A percentile compares a stretch with the other conserved stretches of the same genome.
These are phyloP conservation scores for Dinocampus coccinellae DNA, from an alignment of 2,888 invertebrate species.

Conservation along the genomic window DNA sequence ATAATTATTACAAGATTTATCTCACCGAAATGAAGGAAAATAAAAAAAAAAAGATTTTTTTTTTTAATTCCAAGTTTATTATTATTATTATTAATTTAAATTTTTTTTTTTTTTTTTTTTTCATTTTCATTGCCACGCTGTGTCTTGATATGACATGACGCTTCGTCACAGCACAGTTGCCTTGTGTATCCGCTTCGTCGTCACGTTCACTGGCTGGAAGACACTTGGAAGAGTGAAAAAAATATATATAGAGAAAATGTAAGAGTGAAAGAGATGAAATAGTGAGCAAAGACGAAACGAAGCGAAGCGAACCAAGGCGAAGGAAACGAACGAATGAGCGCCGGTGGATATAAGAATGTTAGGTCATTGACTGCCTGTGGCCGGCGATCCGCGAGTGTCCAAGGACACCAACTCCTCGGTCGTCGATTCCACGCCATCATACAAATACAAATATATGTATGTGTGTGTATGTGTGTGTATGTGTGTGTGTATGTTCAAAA, in stretches of 20 bases:
- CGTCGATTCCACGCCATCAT: slow-evolving; percentile 20
- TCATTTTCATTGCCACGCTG: neutral
- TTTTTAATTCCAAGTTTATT: no score
- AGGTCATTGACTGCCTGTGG: slow-evolving; percentile 68
- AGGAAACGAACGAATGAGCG: slow-evolving; percentile 48
- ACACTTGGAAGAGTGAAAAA: neutral
- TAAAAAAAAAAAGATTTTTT: neutral
- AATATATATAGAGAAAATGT: neutral
- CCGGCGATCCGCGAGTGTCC: slow-evolving; percentile 67
- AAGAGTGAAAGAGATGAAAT: slow-evolving; percentile 10
- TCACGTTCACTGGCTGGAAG: slow-evolving; percentile 3
- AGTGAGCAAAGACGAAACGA: slow-evolving; percentile 54
- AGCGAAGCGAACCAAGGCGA: slow-evolving; percentile 56
- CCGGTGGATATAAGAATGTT: slow-evolving; percentile 61
- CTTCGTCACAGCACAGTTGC: slow-evolving; percentile 1
- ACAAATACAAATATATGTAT: neutral
- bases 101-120: neutral
- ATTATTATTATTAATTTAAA: no score
- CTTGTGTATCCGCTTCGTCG: neutral
- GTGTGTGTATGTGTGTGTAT: slow-evolving; percentile 3
- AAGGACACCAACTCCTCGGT: slow-evolving; percentile 65
- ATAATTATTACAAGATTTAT: no score
- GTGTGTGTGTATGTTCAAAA: neutral
- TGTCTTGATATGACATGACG: neutral
- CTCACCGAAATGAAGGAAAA: no score